A percentile compares a stretch with the other conserved stretches of the same genome.
phyloP scores from a whole-genome alignment of 2,113 vertebrate genomes.

The Esox niger region DNA sequence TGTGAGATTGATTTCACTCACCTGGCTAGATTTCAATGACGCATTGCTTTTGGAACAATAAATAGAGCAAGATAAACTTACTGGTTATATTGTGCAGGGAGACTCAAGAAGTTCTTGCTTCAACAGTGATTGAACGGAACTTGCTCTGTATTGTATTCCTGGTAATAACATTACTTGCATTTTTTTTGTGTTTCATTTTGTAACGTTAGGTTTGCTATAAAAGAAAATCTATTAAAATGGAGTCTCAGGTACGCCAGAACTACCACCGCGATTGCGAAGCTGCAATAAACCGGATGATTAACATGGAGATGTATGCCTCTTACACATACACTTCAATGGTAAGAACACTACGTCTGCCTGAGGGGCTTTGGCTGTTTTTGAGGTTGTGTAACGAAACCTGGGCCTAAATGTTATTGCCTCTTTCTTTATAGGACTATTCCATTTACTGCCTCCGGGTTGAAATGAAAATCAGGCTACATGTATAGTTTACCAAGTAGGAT shows the following conservation, averaged over 20 bases:
- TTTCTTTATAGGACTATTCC: too few species aligned
- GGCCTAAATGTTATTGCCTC: too few species aligned
- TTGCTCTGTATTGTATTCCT: too few species aligned
- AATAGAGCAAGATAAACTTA: background rate
- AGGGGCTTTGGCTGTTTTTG: too few species aligned
- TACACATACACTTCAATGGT: slow-evolving; percentile 86
- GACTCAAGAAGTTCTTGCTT: slow-evolving; percentile 67
- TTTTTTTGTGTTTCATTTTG: slow-evolving; percentile 24
- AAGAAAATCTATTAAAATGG: slow-evolving; percentile 54
- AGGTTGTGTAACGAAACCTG: too few species aligned
- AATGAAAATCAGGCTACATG: too few species aligned
- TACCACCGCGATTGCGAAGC: slow-evolving; percentile 80
- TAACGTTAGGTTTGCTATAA: slow-evolving; percentile 49
- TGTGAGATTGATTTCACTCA: too few species aligned
- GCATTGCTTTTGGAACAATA: slow-evolving; percentile 25
- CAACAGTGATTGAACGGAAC: slow-evolving; percentile 89
- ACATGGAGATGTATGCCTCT: slow-evolving; percentile 82
- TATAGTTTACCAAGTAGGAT: too few species aligned
- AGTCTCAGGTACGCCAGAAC: slow-evolving; percentile 82
- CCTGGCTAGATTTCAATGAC: background rate
- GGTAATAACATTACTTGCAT: slow-evolving; percentile 20
- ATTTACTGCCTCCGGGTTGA: too few species aligned
- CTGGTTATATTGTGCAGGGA: slow-evolving; percentile 20
- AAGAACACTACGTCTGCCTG: too few species aligned
- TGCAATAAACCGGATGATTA: slow-evolving; percentile 82